Conservation (phyloP, 2,888 invertebrate genomes). For the Endotricha flammealis region DNA sequence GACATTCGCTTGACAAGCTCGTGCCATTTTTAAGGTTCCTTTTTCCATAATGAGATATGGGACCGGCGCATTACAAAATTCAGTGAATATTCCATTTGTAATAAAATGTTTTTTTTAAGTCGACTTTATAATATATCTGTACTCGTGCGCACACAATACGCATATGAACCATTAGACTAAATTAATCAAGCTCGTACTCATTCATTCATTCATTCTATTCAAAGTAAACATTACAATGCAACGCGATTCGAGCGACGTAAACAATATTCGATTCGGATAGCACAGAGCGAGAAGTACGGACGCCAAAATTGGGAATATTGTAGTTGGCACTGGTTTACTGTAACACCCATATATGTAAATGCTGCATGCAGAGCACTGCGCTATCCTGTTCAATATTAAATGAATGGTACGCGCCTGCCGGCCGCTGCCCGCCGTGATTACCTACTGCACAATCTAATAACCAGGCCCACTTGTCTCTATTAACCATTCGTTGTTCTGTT, state of each 20-base stretch:
- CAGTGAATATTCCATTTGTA: background rate
- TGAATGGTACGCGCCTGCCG: slow-evolving; percentile 41
- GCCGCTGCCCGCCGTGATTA: slow-evolving; percentile 44
- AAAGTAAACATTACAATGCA: too few species aligned
- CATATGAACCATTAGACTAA: too few species aligned
- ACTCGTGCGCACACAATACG: too few species aligned
- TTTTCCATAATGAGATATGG: slow-evolving; percentile 28
- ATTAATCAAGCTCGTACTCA: too few species aligned
- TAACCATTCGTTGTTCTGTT: slow-evolving; percentile 25
- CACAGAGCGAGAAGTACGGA: slow-evolving; percentile 19
- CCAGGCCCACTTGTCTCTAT: slow-evolving; percentile 37
- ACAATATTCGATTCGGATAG: slow-evolving; percentile 4
- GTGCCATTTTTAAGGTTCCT: slow-evolving; percentile 27
- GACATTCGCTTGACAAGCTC: slow-evolving; percentile 27
- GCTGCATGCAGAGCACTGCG: slow-evolving; percentile 36
- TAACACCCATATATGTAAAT: slow-evolving; percentile 14
- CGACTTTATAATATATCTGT: too few species aligned
- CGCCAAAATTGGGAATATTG: slow-evolving; percentile 23
- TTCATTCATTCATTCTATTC: too few species aligned
- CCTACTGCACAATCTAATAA: slow-evolving; percentile 41
- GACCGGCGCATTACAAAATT: slow-evolving; percentile 22
- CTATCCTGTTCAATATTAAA: slow-evolving; percentile 58
- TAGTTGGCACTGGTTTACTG: slow-evolving; percentile 27
- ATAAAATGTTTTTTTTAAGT: too few species aligned
- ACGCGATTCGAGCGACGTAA: slow-evolving; percentile 7